Evolutionary conservation across 2,888 invertebrate genomes (phyloP).

Genomic region (Oasisia sp.): DNA sequence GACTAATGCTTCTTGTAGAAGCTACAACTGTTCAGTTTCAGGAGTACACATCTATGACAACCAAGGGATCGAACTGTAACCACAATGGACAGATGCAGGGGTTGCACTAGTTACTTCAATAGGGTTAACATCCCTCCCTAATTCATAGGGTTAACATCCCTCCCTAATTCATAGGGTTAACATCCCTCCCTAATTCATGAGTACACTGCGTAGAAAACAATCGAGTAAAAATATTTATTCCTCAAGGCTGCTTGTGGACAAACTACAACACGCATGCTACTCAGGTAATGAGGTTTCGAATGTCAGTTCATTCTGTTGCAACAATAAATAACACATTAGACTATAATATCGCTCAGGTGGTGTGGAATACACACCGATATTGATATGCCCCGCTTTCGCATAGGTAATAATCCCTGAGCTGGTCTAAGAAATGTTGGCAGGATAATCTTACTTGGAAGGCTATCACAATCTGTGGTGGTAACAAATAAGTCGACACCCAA

Average conservation of each 20-base stretch:
- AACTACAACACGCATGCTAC: background rate
- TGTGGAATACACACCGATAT: background rate
- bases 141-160: too few species aligned
- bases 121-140: background rate
- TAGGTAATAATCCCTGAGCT: background rate
- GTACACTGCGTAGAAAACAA: background rate
- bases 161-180: background rate
- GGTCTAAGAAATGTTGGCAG: background rate
- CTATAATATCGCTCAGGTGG: background rate
- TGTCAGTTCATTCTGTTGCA: background rate
- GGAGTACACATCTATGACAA: background rate
- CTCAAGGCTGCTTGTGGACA: background rate
- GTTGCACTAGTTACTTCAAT: background rate
- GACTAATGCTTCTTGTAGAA: too few species aligned
- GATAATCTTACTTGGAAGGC: background rate
- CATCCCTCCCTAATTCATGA: background rate
- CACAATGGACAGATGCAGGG: background rate
- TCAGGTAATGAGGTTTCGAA: background rate
- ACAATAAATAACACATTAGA: background rate
- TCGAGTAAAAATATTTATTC: background rate
- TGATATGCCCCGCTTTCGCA: background rate
- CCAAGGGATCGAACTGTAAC: background rate
- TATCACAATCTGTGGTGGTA: background rate
- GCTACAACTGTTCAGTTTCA: background rate
- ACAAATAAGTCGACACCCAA: background rate